Conservation (phyloP, 1,140 invertebrate genomes). For the Scaptomyza montana region DNA sequence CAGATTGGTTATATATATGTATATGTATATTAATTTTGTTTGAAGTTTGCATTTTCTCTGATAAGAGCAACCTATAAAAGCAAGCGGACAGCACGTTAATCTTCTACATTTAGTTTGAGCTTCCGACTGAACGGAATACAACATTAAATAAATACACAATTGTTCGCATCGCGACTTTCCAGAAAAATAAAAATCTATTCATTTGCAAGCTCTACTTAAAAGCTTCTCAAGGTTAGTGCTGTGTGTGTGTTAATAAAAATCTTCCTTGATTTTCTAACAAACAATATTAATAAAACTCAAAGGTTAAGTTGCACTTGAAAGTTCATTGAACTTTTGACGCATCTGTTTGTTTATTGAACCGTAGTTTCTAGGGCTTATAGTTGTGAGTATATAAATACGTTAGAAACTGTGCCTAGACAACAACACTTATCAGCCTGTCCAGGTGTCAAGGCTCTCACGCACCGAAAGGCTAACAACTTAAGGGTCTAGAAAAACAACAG, state of each 20-base stretch:
- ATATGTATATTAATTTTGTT: neutral
- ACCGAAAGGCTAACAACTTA: neutral
- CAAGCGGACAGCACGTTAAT: neutral
- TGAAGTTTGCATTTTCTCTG: neutral
- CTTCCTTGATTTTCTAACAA: slow-evolving; percentile 2
- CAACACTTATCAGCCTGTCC: slow-evolving; percentile 7
- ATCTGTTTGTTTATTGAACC: neutral
- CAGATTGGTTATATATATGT: no score
- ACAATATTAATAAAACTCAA: no score
- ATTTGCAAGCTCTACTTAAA: slow-evolving; percentile 62
- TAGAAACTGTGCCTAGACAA: no score
- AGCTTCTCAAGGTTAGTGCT: slow-evolving; percentile 60
- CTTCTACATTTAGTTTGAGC: slow-evolving; percentile 34
- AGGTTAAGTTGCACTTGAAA: neutral
- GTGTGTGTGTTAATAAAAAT: slow-evolving; percentile 8
- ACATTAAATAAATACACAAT: neutral
- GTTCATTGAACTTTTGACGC: slow-evolving; percentile 44
- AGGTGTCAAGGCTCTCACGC: slow-evolving; percentile 35
- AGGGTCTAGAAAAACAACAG: slow-evolving; percentile 6
- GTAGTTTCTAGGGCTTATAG: no score
- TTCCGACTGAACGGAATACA: slow-evolving; percentile 14
- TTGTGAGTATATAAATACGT: no score
- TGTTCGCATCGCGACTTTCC: slow-evolving; percentile 1
- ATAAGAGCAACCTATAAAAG: neutral
- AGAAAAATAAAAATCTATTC: slow-evolving; percentile 34